Base-by-base conservation (phyloP, 1,140 invertebrate species). In the Dryas iulia region DNA sequence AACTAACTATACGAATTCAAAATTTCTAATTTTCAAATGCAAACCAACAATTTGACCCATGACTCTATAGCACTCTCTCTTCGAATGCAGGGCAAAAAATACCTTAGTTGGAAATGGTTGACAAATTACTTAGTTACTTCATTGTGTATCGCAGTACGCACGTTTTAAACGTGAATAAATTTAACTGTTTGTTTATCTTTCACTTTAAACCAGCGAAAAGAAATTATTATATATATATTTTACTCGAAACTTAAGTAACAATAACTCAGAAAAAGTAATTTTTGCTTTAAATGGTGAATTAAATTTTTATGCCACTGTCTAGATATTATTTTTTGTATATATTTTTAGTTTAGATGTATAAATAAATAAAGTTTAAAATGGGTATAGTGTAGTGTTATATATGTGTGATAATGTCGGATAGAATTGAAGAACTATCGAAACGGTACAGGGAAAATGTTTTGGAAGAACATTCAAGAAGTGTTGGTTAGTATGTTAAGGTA, bases 321-420 rank as follows among this genome's bases (percentile, higher is more conserved):
- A n/a, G 5, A n/a, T 35, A 35, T 14, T 12, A 0, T 12, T 14
- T n/a, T 7, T 35, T n/a, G 12, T n/a, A 39, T 14, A 14, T 39
- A 39, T 14, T 39, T 39, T 8, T 1, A 6, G n/a, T 1, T 14
- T 39, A 7, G 7, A 14, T 14, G 14, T 14, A 5, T 14, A 47
- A 21, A 47, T 47, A 10, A 47, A 3, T 47, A 18, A 8, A 18
- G n/a, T 47, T 18, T 21, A 21, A 8, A 21, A 35, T 35, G 33
- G n/a, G n/a, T 47, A 18, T 2, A 0, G 14, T 21, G 7, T 47
- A 47, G 39, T 47, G 14, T 21, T 21, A 0, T 7, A 47, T 21
- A 47, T n/a, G 39, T 33, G 25, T 56, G 83, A 70, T 59, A 79
- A 90, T 88, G 87, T 90, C 86, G 14, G 87, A 90, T 64, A 81